Percentiles rank a stretch among this genome's conserved stretches.
Evolutionary conservation across 2,797 vertebrate genomes (phyloP).

Genomic region (Mastacembelus armatus): DNA sequence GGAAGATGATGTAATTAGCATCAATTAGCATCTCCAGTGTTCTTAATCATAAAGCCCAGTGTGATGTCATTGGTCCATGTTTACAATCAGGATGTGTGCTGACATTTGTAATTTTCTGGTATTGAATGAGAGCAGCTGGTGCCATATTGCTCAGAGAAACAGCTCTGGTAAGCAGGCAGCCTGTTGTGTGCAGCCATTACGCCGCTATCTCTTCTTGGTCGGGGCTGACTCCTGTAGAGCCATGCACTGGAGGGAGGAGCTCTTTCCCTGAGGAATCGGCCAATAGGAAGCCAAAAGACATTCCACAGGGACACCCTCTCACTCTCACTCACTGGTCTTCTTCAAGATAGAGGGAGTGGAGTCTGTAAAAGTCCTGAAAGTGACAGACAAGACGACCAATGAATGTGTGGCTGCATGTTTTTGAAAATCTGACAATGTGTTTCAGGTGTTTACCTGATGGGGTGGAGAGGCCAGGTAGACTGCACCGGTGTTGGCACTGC

Average conservation of each 20-base stretch:
- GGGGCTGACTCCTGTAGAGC: slow-evolving; percentile 26
- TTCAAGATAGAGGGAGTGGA: slow-evolving; percentile 76
- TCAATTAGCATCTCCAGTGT: slow-evolving; percentile 16
- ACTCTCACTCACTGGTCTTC: slow-evolving; percentile 73
- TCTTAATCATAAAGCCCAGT: slow-evolving; percentile 23
- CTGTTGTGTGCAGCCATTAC: slow-evolving; percentile 25
- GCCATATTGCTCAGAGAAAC: slow-evolving; percentile 12
- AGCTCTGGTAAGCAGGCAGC: slow-evolving; percentile 20
- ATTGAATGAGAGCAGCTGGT: slow-evolving; percentile 20
- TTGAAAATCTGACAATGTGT: neutral
- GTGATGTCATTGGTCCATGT: slow-evolving; percentile 34
- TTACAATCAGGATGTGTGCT: slow-evolving; percentile 24
- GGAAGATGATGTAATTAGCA: slow-evolving; percentile 26
- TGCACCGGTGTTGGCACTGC: slow-evolving; percentile 89
- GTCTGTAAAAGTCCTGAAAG: slow-evolving; percentile 74
- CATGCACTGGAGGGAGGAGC: slow-evolving; percentile 10
- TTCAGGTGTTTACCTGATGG: slow-evolving; percentile 78
- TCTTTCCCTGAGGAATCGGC: slow-evolving; percentile 37
- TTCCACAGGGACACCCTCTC: slow-evolving; percentile 13
- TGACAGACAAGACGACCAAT: neutral
- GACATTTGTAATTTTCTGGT: slow-evolving; percentile 10
- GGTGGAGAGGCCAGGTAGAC: slow-evolving; percentile 84
- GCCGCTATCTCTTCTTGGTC: slow-evolving; percentile 33
- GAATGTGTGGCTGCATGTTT: slow-evolving; percentile 11
- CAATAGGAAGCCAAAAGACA: slow-evolving; percentile 24